Evolutionary conservation across 2,888 invertebrate genomes (phyloP).

Genomic region (Phalangium opilio): DNA sequence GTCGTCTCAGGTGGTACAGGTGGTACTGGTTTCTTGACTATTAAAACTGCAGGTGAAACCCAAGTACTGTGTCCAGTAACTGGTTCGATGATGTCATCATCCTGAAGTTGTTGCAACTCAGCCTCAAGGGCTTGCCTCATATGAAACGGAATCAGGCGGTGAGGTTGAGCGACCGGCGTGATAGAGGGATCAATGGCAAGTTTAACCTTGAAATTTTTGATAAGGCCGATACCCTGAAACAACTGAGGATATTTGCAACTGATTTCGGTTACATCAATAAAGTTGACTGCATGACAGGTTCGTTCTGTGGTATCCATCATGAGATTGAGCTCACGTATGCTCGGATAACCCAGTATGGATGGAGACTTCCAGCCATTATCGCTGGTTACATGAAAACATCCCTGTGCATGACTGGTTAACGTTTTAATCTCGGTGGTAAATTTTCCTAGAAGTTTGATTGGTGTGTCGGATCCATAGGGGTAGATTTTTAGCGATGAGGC

Average conservation of each 20-base stretch:
- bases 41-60: not conserved
- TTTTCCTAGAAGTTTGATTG: too few relatives aligned
- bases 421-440: too few relatives aligned
- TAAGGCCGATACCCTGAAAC: not conserved
- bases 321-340: too few relatives aligned
- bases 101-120: not conserved
- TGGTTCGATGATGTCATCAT: not conserved
- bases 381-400: too few relatives aligned
- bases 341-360: too few relatives aligned
- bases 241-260: not conserved
- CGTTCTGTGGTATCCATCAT: too few relatives aligned
- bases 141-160: slow-evolving; percentile 19
- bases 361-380: too few relatives aligned
- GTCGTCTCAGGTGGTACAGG: too few relatives aligned
- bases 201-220: slow-evolving; percentile 7
- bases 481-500: too few relatives aligned
- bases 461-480: too few relatives aligned
- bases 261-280: not conserved
- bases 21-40: not conserved
- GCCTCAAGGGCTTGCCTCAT: slow-evolving; percentile 10
- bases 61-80: not conserved
- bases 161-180: slow-evolving; percentile 12
- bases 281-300: too few relatives aligned
- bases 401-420: too few relatives aligned
- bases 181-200: slow-evolving; percentile 10